phyloP scores from a whole-genome alignment of 2,888 invertebrate species.

The Heteromurus nitidus region DNA sequence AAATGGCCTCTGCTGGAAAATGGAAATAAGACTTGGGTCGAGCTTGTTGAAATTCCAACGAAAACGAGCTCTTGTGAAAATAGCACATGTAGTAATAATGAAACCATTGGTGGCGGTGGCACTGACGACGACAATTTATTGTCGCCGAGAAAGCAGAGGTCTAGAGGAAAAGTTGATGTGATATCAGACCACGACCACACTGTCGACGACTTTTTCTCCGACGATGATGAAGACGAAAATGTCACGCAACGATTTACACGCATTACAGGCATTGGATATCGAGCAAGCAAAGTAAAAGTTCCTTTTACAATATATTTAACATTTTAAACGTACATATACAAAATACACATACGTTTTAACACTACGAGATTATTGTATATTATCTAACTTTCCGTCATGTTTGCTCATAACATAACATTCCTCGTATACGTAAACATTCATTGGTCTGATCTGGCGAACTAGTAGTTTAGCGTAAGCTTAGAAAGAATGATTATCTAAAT shows the following conservation, averaged over 20 bases:
- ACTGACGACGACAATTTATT: too few species aligned
- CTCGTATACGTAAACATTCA: too few species aligned
- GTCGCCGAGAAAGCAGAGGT: not conserved
- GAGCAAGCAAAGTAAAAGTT: conserved; percentile 57
- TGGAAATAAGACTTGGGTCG: conserved; percentile 67
- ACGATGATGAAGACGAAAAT: conserved; percentile 76
- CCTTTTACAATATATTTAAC: too few species aligned
- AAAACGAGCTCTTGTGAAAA: conserved; percentile 75
- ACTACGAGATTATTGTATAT: too few species aligned
- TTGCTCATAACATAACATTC: too few species aligned
- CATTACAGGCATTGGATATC: conserved; percentile 76
- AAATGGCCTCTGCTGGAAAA: conserved; percentile 78
- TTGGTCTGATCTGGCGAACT: too few species aligned
- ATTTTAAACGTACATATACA: too few species aligned
- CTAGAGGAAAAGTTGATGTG: conserved; percentile 19
- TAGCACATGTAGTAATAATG: conserved; percentile 35
- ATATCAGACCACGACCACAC: conserved; percentile 18
- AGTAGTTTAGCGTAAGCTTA: too few species aligned
- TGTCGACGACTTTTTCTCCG: conserved; percentile 51
- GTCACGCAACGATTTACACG: conserved; percentile 79
- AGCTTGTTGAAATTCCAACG: conserved; percentile 74
- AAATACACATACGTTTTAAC: too few species aligned
- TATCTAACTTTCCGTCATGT: too few species aligned
- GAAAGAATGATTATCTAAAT: not conserved
- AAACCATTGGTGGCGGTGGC: not conserved